These are phyloP conservation scores for Isoperla grammatica DNA, from an alignment of 2,888 invertebrate species.

Conservation along the genomic window DNA sequence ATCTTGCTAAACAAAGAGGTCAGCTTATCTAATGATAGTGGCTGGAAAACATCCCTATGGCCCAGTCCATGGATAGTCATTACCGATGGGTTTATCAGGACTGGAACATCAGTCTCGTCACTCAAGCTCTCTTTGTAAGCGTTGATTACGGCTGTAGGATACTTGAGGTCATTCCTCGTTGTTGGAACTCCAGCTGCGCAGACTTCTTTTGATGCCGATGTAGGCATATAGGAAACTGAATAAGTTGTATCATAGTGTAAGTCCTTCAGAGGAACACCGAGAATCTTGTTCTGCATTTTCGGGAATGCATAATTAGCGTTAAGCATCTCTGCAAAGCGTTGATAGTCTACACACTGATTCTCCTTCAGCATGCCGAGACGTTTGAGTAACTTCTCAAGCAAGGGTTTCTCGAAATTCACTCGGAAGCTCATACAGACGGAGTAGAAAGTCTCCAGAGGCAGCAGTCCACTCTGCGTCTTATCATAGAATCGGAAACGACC, in stretches of 20 bases:
- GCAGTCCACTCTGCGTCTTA: background rate
- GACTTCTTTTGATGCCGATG: background rate
- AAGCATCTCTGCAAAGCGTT: constrained; percentile 30
- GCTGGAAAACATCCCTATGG: constrained; percentile 43
- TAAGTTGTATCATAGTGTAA: constrained; percentile 15
- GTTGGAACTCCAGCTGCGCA: constrained; percentile 2
- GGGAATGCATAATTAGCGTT: constrained; percentile 34
- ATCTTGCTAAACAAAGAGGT: constrained; percentile 33
- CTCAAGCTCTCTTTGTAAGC: constrained; percentile 38
- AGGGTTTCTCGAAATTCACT: constrained; percentile 2
- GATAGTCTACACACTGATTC: constrained; percentile 30
- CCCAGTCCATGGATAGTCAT: constrained; percentile 44
- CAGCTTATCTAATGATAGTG: constrained; percentile 34
- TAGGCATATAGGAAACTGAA: background rate
- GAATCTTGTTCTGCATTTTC: constrained; percentile 28
- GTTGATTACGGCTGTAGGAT: background rate
- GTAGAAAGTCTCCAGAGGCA: constrained; percentile 29
- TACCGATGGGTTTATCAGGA: constrained; percentile 44
- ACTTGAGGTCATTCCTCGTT: background rate
- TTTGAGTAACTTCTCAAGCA: constrained; percentile 27
- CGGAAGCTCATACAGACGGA: constrained; percentile 22
- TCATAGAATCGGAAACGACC: background rate
- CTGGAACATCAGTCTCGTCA: constrained; percentile 39
- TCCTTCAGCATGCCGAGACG: constrained; percentile 26
- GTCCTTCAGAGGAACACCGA: constrained; percentile 16